Percentiles rank a stretch among this genome's conserved stretches.
Conservation (phyloP, 92 coral and sea anemone genomes). For the Desmophyllum pertusum region DNA sequence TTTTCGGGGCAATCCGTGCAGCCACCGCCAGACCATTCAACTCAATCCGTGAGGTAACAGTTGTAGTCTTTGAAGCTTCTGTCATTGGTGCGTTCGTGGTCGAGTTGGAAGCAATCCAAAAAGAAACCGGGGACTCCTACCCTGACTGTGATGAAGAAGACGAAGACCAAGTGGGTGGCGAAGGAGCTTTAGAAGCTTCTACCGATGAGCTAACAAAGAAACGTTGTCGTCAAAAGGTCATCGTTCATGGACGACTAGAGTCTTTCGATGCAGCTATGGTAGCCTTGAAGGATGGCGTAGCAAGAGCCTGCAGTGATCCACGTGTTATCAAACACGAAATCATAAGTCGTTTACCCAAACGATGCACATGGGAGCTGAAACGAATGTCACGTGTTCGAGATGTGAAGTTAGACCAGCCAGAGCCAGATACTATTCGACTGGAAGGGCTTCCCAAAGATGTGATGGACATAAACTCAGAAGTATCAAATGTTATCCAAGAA, state of each 20-base stretch:
- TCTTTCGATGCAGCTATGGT: constrained; percentile 5
- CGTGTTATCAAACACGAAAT: constrained; percentile 1
- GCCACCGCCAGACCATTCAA: not conserved
- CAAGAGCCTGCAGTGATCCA: not conserved
- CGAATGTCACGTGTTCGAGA: constrained; percentile 17
- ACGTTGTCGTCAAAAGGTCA: constrained; percentile 2
- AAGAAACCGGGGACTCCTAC: not conserved
- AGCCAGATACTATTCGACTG: not conserved
- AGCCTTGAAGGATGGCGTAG: constrained; percentile 22
- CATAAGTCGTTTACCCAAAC: constrained; percentile 7
- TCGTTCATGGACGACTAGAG: constrained; percentile 7
- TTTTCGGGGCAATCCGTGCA: constrained; percentile 26
- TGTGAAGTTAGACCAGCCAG: constrained; percentile 37
- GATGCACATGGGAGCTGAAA: constrained; percentile 13
- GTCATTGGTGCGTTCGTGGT: constrained; percentile 13
- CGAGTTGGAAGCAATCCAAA: constrained; percentile 8
- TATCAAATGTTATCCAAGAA: not conserved
- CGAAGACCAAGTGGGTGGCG: not conserved
- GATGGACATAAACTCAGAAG: constrained; percentile 3
- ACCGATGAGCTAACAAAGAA: not conserved
- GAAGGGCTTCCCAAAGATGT: constrained; percentile 49
- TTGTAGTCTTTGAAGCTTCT: constrained; percentile 21
- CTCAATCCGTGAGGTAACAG: constrained; percentile 14
- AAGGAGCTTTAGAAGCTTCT: not conserved
- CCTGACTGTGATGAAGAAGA: not conserved